A percentile compares a stretch with the other conserved stretches of the same genome.
These are phyloP conservation scores for Nesogale talazaci DNA, from an alignment of 2,113 vertebrate species.

Conservation along the genomic window DNA sequence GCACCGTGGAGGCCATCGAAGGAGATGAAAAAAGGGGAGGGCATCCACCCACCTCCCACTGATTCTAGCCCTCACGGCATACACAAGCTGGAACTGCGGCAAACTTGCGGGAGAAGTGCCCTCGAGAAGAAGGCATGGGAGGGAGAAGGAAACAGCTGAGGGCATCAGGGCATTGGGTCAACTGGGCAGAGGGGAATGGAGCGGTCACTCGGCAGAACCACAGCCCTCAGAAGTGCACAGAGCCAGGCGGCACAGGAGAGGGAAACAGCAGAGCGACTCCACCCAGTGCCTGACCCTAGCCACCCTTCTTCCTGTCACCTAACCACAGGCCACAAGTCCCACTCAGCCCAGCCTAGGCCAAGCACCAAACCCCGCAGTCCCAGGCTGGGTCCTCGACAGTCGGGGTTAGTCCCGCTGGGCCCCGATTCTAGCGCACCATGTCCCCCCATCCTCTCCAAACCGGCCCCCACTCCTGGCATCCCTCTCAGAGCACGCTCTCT, in stretches of 20 bases:
- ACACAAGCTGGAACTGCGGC: not conserved
- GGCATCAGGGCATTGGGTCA: not conserved
- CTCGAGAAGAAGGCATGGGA: not conserved
- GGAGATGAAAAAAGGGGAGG: not conserved
- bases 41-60: not conserved
- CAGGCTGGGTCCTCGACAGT: not conserved
- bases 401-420: not conserved
- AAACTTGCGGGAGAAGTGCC: not conserved
- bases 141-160: not conserved
- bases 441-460: not conserved
- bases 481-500: not conserved
- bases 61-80: not conserved
- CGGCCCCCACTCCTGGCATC: not conserved
- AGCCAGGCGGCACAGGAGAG: not conserved
- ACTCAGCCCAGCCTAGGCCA: not conserved
- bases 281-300: not conserved
- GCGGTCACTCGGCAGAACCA: not conserved
- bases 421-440: not conserved
- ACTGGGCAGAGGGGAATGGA: not conserved
- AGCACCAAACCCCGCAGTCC: not conserved
- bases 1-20: too few species aligned
- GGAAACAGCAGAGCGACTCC: not conserved
- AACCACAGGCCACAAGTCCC: slow-evolving; percentile 41
- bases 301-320: not conserved
- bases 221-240: not conserved